Percentiles rank a stretch among this genome's conserved stretches.
Evolutionary conservation across 2,888 invertebrate species (phyloP).

Genomic region (Ichneumoninae sp.): DNA sequence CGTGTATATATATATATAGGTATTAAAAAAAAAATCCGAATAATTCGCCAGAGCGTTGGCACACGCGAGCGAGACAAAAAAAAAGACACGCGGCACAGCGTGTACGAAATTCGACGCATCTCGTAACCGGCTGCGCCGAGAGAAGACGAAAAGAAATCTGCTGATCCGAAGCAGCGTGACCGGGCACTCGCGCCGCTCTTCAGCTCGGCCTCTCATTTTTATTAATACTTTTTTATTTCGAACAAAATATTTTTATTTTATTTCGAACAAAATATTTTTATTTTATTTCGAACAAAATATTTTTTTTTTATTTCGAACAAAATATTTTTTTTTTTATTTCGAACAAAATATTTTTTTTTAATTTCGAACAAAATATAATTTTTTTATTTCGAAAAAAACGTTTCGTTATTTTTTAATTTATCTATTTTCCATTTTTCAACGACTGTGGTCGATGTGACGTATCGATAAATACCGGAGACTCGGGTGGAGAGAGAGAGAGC

Average conservation of each 20-base stretch:
- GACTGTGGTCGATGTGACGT: background rate
- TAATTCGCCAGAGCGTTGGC: conserved; percentile 16
- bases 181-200: background rate
- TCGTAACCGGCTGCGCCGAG: conserved; percentile 30
- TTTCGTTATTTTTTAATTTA: background rate
- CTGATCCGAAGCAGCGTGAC: conserved; percentile 14
- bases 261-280: background rate
- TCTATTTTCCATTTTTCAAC: background rate
- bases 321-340: background rate
- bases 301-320: background rate
- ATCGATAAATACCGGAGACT: background rate
- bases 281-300: background rate
- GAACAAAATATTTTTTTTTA: background rate
- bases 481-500: background rate
- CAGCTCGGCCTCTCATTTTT: background rate
- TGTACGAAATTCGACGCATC: background rate
- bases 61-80: conserved; percentile 1
- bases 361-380: background rate
- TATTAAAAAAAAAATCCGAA: conserved; percentile 4
- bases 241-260: background rate
- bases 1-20: background rate
- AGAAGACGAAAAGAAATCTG: conserved; percentile 28
- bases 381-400: background rate
- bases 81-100: conserved; percentile 1
- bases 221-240: background rate